phyloP scores from a whole-genome alignment of 30 jellyfish, hydroid and myxozoan genomes.

The Phacellophora camtschatica region DNA sequence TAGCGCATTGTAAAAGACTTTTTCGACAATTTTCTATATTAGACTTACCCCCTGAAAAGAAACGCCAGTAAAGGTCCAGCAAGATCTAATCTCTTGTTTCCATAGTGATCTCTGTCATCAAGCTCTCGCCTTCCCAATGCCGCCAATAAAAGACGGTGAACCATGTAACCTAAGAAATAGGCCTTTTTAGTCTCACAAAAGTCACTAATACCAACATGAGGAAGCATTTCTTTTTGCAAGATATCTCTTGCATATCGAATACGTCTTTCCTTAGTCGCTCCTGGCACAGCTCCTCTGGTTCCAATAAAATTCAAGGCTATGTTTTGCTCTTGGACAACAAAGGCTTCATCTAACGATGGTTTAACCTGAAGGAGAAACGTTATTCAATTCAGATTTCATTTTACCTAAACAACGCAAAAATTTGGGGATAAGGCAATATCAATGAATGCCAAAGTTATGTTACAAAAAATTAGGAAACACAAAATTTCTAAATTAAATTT shows the following conservation, averaged over 20 bases:
- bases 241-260: slow-evolving; percentile 96
- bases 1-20: too few species aligned
- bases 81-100: slow-evolving; percentile 95
- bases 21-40: neutral
- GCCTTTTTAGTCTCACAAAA: slow-evolving; percentile 99
- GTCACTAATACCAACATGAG: slow-evolving; percentile 99
- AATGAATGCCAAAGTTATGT: too few species aligned
- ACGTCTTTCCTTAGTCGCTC: slow-evolving; percentile 98
- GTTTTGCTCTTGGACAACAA: slow-evolving; percentile 99
- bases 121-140: slow-evolving; percentile 97
- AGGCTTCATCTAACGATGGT: slow-evolving; percentile 99
- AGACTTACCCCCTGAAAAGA: slow-evolving; percentile 92
- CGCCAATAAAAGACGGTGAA: slow-evolving; percentile 90
- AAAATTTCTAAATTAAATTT: too few species aligned
- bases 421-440: too few species aligned
- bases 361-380: slow-evolving; percentile 69
- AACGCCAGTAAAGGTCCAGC: slow-evolving; percentile 99
- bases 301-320: slow-evolving; percentile 99
- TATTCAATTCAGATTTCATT: too few species aligned
- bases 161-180: slow-evolving; percentile 99
- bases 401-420: too few species aligned
- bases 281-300: slow-evolving; percentile 99
- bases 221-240: slow-evolving; percentile 98
- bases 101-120: slow-evolving; percentile 99
- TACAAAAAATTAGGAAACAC: too few species aligned